Evolutionary conservation across 2,888 invertebrate species (phyloP), one percentile per base, ranked within the genome.

Genomic region (Himalopsyche kuldschensis): DNA sequence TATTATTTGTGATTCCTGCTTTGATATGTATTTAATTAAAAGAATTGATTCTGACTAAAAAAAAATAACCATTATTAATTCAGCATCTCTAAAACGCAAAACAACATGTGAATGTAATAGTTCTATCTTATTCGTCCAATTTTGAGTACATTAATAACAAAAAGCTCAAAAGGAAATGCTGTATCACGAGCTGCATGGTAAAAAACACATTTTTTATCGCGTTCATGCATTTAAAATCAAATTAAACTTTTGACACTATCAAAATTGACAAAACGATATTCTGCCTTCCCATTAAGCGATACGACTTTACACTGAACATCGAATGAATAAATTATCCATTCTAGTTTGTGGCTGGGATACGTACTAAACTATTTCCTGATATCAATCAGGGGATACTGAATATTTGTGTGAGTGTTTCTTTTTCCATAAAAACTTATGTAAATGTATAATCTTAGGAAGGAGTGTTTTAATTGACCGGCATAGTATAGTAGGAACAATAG

Each of bases 341-440:
- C 55, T 69, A 5, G 69, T 69, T 69, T 69, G 69, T 69, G 69
- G 30, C 69, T 27, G 27, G 27, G 69, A 24, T 69, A 41, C 76
- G 31, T 75, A 84, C 55, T 84, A 84, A 84, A 84, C 82, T 80
- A 82, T 82, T 75, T 76, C 79, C 77, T 77, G 79, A 84, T 82
- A 83, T 83, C 83, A 83, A 83, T 83, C 83, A 80, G 83, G 47
- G 76, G 27, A 81, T 84, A 48, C 79, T 63, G 63, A 76, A 79
- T 81, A 81, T 77, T 76, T 63, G 69, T 55, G 75, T 81, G 30
- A 41, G 41, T 75, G 27, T 75, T 35, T 41, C 55, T 80, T 75
- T 75, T 77, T 78, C 75, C 75, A 79, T 79, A 84, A 82, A 83
- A 84, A 82, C 63, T 79, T 82, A 84, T 84, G 84, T 81, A 47